phyloP scores from a whole-genome alignment of 2,888 invertebrate species.

The Cryptophagus acutangulus region DNA sequence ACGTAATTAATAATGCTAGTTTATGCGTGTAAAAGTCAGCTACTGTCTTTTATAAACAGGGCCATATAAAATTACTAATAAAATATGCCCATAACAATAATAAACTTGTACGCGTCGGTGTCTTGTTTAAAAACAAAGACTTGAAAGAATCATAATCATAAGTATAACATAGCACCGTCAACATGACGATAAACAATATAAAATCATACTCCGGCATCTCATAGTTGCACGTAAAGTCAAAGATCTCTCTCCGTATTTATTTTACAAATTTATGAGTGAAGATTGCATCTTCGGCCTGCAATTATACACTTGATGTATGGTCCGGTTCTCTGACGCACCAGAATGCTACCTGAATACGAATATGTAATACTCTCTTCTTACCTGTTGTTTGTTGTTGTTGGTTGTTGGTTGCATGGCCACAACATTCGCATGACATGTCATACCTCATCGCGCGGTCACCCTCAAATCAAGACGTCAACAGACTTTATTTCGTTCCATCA shows the following conservation, averaged over 20 bases:
- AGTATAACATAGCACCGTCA: conserved; percentile 42
- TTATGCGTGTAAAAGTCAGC: conserved; percentile 13
- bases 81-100: conserved; percentile 16
- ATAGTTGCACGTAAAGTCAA: conserved; percentile 35
- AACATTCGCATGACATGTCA: conserved; percentile 14
- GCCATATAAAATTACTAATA: conserved; percentile 21
- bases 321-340: conserved; percentile 36
- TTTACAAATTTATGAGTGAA: conserved; percentile 49
- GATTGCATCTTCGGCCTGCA: conserved; percentile 47
- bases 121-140: not conserved
- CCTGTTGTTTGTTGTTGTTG: conserved; percentile 22
- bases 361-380: no score
- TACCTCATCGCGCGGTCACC: conserved; percentile 6
- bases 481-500: conserved; percentile 3
- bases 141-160: conserved; percentile 31
- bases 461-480: conserved; percentile 24
- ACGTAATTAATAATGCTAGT: conserved; percentile 7
- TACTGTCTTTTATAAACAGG: conserved; percentile 12
- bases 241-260: conserved; percentile 42
- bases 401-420: conserved; percentile 17
- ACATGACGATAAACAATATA: conserved; percentile 46
- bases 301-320: conserved; percentile 47
- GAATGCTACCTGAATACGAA: conserved; percentile 48
- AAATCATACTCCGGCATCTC: conserved; percentile 42
- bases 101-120: conserved; percentile 9